Base-by-base conservation (phyloP, 2,113 vertebrate genomes). In the Paramisgurnus dabryanus region DNA sequence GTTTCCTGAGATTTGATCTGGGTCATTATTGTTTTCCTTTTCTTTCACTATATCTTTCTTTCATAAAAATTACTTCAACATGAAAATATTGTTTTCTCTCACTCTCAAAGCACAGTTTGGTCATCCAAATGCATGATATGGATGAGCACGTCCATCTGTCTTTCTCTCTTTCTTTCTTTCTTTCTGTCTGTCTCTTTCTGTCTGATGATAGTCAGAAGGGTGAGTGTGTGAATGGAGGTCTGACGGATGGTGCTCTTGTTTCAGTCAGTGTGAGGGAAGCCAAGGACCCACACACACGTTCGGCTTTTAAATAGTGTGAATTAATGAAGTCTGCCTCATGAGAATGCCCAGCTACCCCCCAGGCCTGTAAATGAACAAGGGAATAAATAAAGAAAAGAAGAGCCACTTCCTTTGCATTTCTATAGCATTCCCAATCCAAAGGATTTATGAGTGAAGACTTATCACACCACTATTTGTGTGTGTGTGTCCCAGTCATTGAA, bases 361-460 rank as follows among this genome's bases (percentile, higher is more conserved):
- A 57, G 58, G 87, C 88, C 86, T 87, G 87, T 88, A 47, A 84
- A 88, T 87, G 79, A 84, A 81, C 78, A 74, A 40, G 45, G 49
- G 55, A 63, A 63, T 49, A 34, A 77, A 75, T 53, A 34, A 75
- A 70, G 86, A 86, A 87, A 90, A 91, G 89, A 83, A 88, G 86
- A 82, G 86, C 88, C 82, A 87, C 91, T 90, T 93, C 87, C 89
- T 93, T 93, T 91, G 86, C 77, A 81, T 92, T 90, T 90, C 92
- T 92, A 75, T 91, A 87, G 89, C 87, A 83, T 86, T 86, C 85
- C 87, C 87, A 94, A 92, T 92, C 91, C 93, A 87, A 64, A 0
- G 87, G 88, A 89, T 93, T 90, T 86, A 55, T 89, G 87, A 89
- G 80, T 90, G 84, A 84, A 89, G 85, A 80, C 92, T 80, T 92